Conservation (phyloP, 92 coral and sea anemone species). For the Pocillopora grandis region DNA sequence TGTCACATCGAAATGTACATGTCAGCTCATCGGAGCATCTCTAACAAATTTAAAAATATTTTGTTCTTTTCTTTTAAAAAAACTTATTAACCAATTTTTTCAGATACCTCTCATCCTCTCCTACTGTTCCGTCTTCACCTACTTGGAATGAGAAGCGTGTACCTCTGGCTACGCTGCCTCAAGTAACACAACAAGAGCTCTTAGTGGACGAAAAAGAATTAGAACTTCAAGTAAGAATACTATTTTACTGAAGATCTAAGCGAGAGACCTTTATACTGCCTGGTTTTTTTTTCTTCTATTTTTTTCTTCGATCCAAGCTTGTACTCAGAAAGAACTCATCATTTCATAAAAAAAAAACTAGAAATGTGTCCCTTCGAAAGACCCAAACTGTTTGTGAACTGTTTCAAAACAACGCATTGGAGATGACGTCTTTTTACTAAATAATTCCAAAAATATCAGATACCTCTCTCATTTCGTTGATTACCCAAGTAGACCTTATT, state of each 20-base stretch:
- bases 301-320: too few species aligned
- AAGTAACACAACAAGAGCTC: conserved; percentile 12
- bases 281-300: too few species aligned
- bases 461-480: neutral
- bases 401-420: neutral
- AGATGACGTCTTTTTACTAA: too few species aligned
- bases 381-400: neutral
- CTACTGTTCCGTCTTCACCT: neutral
- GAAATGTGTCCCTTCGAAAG: neutral
- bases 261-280: too few species aligned
- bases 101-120: neutral
- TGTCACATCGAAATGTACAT: too few species aligned
- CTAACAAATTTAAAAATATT: too few species aligned
- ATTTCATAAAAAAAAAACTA: too few species aligned
- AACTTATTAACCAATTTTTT: neutral
- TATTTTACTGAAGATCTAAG: neutral
- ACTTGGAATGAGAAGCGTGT: conserved; percentile 14
- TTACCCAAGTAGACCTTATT: neutral
- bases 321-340: too few species aligned
- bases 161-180: neutral
- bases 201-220: conserved; percentile 53
- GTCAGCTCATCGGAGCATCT: too few species aligned
- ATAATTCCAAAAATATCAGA: too few species aligned
- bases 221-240: conserved; percentile 56
- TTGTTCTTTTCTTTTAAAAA: neutral